Percentiles rank a stretch among this genome's conserved stretches.
Conservation (phyloP, 2,888 invertebrate genomes). For the Azorinus chamasolen region DNA sequence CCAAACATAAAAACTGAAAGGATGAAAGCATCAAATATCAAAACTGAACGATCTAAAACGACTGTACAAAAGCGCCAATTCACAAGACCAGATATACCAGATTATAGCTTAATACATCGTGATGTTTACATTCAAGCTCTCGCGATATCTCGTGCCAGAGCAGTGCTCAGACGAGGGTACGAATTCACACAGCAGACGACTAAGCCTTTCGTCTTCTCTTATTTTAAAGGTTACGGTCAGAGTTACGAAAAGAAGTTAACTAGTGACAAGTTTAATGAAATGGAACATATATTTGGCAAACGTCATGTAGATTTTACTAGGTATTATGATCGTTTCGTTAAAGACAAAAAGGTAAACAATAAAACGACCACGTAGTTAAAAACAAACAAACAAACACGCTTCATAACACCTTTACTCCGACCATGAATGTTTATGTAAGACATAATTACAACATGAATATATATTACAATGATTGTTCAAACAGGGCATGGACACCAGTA, state of each 20-base stretch:
- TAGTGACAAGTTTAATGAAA: constrained; percentile 14
- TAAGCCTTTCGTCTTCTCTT: too few species aligned
- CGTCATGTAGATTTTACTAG: constrained; percentile 31
- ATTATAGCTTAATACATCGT: constrained; percentile 37
- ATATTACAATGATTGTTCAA: too few species aligned
- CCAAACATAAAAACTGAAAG: constrained; percentile 8
- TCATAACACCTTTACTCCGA: too few species aligned
- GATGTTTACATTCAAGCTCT: constrained; percentile 49
- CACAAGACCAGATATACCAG: constrained; percentile 15
- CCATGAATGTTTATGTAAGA: too few species aligned
- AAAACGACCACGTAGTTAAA: too few species aligned
- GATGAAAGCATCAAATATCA: too few species aligned
- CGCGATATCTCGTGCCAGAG: constrained; percentile 32
- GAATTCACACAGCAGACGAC: constrained; percentile 25
- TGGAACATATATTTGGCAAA: constrained; percentile 42
- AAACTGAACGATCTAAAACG: too few species aligned
- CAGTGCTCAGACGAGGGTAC: constrained; percentile 19
- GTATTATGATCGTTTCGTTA: constrained; percentile 23
- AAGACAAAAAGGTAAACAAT: neutral
- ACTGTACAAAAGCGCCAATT: neutral
- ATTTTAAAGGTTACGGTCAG: too few species aligned
- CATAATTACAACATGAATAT: too few species aligned
- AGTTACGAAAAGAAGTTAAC: too few species aligned
- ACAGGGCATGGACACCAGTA: too few species aligned
- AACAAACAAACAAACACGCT: too few species aligned